Evolutionary conservation across 2,113 vertebrate species (phyloP).

Genomic region (Ctenodactylus gundi): DNA sequence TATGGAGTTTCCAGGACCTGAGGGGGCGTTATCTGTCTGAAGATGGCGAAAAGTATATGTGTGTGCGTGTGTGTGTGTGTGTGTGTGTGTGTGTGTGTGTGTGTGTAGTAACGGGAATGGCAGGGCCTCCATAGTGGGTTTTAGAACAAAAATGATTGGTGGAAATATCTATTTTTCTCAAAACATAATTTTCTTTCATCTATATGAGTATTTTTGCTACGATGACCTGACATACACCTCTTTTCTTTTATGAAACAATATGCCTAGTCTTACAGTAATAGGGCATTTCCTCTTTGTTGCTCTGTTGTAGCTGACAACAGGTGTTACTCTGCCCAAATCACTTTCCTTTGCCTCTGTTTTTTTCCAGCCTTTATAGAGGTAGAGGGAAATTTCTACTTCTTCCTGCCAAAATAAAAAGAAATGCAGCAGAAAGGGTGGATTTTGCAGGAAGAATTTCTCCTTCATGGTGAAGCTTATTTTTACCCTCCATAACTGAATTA

Average conservation of each 20-base stretch:
- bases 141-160: not conserved
- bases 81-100: not conserved
- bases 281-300: not conserved
- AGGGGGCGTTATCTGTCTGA: not conserved
- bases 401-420: not conserved
- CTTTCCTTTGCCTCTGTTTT: not conserved
- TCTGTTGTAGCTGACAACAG: not conserved
- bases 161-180: not conserved
- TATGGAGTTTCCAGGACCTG: no score
- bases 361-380: not conserved
- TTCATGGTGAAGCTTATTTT: not conserved
- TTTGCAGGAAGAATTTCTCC: not conserved
- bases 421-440: not conserved
- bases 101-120: not conserved
- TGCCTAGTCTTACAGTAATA: not conserved
- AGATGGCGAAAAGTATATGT: not conserved
- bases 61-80: not conserved
- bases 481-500: not conserved
- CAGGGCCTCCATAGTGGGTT: not conserved
- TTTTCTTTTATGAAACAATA: slow-evolving; percentile 16
- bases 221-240: not conserved
- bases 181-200: not conserved
- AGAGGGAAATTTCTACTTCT: not conserved
- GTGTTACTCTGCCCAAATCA: not conserved
- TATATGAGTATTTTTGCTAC: not conserved